Conservation (phyloP, 2,888 invertebrate genomes). For the Prosopocoilus inquinatus region DNA sequence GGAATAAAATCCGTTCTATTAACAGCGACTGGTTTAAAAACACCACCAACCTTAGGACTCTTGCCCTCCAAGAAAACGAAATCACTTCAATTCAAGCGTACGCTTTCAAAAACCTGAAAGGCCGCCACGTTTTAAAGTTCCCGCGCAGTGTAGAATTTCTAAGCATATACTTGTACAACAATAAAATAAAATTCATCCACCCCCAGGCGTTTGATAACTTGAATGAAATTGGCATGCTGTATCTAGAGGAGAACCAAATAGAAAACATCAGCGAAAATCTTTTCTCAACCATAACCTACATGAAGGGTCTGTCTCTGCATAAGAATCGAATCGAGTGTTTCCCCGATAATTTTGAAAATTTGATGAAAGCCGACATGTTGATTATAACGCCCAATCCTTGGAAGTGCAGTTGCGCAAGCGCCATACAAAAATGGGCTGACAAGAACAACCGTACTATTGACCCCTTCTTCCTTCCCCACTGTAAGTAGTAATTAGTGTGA, state of each 20-base stretch:
- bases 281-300: conserved; percentile 3
- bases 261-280: conserved; percentile 29
- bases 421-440: not conserved
- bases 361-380: conserved; percentile 6
- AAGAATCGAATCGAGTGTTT: conserved; percentile 8
- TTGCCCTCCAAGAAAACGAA: conserved; percentile 35
- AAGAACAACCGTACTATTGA: not conserved
- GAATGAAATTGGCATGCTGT: conserved; percentile 34
- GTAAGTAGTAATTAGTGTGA: no score
- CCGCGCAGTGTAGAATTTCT: conserved; percentile 25
- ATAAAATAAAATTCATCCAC: conserved; percentile 33
- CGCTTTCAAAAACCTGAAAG: conserved; percentile 33
- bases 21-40: conserved; percentile 35
- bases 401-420: conserved; percentile 12
- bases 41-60: conserved; percentile 31
- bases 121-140: conserved; percentile 26
- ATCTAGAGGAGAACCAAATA: conserved; percentile 35
- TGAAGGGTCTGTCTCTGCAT: not conserved
- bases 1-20: conserved; percentile 34
- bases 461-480: no score
- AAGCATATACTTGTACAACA: conserved; percentile 34
- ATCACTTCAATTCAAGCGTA: conserved; percentile 30
- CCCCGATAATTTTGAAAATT: conserved; percentile 1
- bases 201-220: conserved; percentile 35
- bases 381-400: conserved; percentile 8